A percentile compares a stretch with the other conserved stretches of the same genome.
Conservation (phyloP, 2,113 vertebrate genomes). For the Nanorana parkeri region DNA sequence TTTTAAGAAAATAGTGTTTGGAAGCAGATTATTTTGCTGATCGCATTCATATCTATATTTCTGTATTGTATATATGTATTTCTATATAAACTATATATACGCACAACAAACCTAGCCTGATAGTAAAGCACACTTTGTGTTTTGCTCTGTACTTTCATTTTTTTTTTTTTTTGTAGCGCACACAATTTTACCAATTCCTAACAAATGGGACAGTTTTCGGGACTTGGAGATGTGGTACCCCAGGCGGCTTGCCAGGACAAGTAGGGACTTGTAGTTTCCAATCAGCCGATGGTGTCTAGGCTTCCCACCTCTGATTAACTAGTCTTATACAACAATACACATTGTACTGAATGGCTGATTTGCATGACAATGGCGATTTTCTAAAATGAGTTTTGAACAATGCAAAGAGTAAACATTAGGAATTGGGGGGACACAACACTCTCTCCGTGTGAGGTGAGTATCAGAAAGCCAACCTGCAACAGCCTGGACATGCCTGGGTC, state of each 20-base stretch:
- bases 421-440: background rate
- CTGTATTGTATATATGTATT: too few species aligned
- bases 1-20: too few species aligned
- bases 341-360: background rate
- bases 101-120: too few species aligned
- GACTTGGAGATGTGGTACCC: too few species aligned
- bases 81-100: too few species aligned
- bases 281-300: background rate
- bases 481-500: slow-evolving; percentile 44
- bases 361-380: background rate
- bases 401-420: background rate
- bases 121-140: too few species aligned
- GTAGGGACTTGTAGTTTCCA: background rate
- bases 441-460: background rate
- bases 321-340: background rate
- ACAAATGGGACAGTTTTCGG: too few species aligned
- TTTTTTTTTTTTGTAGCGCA: too few species aligned
- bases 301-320: background rate
- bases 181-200: too few species aligned
- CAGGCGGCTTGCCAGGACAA: background rate
- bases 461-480: background rate
- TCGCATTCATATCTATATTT: too few species aligned
- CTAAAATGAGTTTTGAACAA: background rate
- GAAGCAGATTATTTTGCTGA: too few species aligned
- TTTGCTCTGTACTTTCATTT: too few species aligned